Conservation (phyloP, 2,113 vertebrate genomes). For the Rhea americana region DNA sequence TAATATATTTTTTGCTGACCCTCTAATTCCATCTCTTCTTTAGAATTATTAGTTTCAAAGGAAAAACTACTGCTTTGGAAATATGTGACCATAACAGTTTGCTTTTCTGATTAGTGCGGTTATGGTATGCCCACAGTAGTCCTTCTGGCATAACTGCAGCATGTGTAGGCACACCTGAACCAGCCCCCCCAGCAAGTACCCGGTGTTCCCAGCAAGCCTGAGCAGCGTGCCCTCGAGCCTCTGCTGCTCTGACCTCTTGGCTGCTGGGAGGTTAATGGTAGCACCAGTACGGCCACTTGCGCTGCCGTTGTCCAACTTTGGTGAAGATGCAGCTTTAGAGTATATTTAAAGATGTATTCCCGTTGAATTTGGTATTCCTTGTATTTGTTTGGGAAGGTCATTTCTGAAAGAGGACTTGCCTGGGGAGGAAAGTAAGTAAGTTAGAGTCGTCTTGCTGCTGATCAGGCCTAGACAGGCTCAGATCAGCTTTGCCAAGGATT, state of each 20-base stretch:
- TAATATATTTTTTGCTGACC: background rate
- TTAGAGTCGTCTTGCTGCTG: background rate
- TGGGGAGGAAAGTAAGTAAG: background rate
- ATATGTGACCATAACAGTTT: background rate
- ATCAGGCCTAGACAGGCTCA: background rate
- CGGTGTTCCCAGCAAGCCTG: background rate
- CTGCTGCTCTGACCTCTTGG: background rate
- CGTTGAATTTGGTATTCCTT: background rate
- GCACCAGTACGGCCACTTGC: background rate
- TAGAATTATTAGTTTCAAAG: background rate
- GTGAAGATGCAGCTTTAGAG: background rate
- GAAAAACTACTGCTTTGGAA: background rate
- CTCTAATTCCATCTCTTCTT: background rate
- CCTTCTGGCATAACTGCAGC: background rate
- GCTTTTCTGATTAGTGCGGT: background rate
- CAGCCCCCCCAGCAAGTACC: background rate
- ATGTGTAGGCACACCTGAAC: accelerated
- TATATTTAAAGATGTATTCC: background rate
- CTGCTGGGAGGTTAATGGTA: background rate
- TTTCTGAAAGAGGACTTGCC: background rate
- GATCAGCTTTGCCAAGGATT: background rate
- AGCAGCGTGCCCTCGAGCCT: background rate
- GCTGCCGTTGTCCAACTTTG: background rate
- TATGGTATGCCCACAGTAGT: background rate
- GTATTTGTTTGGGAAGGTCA: background rate